A percentile compares a stretch with the other conserved stretches of the same genome.
These are phyloP conservation scores for Goniozus legneri DNA, from an alignment of 1,140 invertebrate genomes.

Conservation along the genomic window DNA sequence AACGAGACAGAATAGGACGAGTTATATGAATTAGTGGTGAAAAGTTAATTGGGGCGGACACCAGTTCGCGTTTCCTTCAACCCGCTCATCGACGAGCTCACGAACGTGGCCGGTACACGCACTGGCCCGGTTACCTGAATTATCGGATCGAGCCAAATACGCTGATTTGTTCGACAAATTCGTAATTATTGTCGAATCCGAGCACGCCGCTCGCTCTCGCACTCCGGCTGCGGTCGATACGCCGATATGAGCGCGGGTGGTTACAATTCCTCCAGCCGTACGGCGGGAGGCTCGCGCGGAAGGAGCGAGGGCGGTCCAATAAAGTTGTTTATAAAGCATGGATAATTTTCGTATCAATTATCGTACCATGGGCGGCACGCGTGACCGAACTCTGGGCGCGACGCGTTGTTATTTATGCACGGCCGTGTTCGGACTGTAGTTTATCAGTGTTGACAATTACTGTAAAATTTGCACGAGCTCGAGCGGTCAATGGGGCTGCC, in stretches of 20 bases:
- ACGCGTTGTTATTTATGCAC: no score
- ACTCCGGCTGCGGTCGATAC: neutral
- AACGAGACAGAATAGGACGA: slow-evolving; percentile 19
- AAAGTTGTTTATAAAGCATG: neutral
- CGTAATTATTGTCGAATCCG: slow-evolving; percentile 30
- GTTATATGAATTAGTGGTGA: slow-evolving; percentile 44
- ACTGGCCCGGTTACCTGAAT: slow-evolving; percentile 16
- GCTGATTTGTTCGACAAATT: slow-evolving; percentile 29
- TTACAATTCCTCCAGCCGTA: neutral
- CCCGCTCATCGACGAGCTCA: no score
- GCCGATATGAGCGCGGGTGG: neutral
- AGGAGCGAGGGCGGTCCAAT: neutral
- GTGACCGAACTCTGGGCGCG: no score
- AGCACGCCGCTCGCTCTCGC: neutral
- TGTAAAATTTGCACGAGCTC: slow-evolving; percentile 12
- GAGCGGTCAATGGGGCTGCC: slow-evolving; percentile 6
- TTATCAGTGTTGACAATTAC: slow-evolving; percentile 24
- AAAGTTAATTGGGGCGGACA: slow-evolving; percentile 47
- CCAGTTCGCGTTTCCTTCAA: slow-evolving; percentile 37
- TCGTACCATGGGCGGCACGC: no score
- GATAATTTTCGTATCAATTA: neutral
- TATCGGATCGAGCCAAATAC: slow-evolving; percentile 21
- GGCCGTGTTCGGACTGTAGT: no score
- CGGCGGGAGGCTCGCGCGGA: neutral
- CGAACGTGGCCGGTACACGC: slow-evolving; percentile 1